phyloP scores from a whole-genome alignment of 1,140 invertebrate genomes.

The Tetramorium simillimum region DNA sequence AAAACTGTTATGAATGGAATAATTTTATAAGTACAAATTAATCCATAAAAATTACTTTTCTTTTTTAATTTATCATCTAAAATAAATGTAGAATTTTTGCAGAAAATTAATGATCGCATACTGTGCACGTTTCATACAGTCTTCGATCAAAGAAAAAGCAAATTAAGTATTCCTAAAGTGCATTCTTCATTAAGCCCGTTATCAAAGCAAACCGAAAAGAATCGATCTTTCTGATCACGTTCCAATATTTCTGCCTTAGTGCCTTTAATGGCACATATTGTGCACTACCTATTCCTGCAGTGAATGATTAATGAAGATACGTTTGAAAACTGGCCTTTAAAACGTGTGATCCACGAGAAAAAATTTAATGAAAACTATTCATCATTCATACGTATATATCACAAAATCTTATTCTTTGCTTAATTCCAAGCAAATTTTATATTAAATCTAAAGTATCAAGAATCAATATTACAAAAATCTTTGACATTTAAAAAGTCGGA shows the following conservation, averaged over 20 bases:
- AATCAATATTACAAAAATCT: neutral
- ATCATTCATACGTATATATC: neutral
- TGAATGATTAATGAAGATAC: constrained; percentile 28
- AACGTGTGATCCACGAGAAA: neutral
- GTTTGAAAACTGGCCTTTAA: neutral
- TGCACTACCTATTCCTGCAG: neutral
- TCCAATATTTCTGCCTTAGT: neutral
- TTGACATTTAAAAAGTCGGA: neutral
- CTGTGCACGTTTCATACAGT: neutral
- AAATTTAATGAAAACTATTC: neutral
- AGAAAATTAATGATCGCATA: neutral
- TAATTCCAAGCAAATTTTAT: neutral
- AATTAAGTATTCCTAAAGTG: neutral
- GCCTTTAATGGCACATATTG: neutral
- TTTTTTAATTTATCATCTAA: neutral
- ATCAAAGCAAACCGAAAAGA: constrained; percentile 7
- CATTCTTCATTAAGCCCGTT: neutral
- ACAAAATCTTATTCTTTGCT: neutral
- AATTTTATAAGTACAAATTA: neutral
- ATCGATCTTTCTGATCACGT: constrained; percentile 11
- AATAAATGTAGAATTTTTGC: neutral
- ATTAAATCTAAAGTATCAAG: too few relatives aligned
- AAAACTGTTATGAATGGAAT: neutral
- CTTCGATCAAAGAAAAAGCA: neutral
- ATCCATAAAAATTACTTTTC: neutral